These are phyloP conservation scores for Teleogryllus occipitalis DNA, from an alignment of 1,140 invertebrate genomes.

Conservation along the genomic window DNA sequence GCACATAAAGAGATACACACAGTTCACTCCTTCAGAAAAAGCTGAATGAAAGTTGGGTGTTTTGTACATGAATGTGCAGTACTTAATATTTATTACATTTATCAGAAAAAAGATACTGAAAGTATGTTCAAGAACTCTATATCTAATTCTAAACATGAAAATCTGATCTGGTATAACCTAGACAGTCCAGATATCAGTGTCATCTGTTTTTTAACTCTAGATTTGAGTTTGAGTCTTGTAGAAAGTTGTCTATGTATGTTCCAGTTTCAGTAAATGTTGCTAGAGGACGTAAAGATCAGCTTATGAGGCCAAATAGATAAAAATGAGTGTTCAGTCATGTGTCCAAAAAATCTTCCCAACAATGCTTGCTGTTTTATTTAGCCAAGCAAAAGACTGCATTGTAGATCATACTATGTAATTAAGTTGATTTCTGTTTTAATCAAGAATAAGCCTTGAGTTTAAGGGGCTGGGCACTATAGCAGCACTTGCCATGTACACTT, in stretches of 20 bases:
- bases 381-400: background rate
- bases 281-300: background rate
- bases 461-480: background rate
- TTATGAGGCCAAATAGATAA: background rate
- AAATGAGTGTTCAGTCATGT: background rate
- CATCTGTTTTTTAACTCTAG: background rate
- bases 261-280: background rate
- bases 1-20: background rate
- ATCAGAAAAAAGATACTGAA: background rate
- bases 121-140: background rate
- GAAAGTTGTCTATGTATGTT: background rate
- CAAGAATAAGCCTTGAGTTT: background rate
- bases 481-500: background rate
- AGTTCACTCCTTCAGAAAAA: background rate
- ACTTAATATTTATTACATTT: background rate
- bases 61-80: background rate
- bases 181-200: background rate
- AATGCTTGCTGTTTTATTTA: background rate
- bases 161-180: background rate
- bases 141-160: background rate
- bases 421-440: background rate
- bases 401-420: background rate
- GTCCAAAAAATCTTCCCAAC: background rate
- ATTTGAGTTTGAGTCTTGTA: background rate
- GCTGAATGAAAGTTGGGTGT: background rate